A percentile compares a stretch with the other conserved stretches of the same genome.
These are phyloP conservation scores for Neoitamus cyanurus DNA, from an alignment of 2,888 invertebrate species.

Conservation along the genomic window DNA sequence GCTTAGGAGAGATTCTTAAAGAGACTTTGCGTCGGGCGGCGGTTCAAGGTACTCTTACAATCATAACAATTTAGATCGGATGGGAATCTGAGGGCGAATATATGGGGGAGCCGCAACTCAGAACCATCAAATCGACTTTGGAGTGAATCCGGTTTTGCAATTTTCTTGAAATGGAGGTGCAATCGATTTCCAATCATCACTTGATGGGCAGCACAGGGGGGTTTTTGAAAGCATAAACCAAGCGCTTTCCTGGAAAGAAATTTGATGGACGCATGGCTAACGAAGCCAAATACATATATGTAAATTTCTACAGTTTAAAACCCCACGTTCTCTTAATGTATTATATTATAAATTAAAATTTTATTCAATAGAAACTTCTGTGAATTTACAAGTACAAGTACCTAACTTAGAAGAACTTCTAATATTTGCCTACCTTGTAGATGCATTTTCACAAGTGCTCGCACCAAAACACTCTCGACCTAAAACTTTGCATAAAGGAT, in stretches of 20 bases:
- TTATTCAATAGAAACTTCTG: no score
- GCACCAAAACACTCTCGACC: no score
- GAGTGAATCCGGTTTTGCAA: neutral
- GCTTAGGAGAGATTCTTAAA: neutral
- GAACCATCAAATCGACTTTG: neutral
- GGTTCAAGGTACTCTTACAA: neutral
- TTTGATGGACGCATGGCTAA: no score
- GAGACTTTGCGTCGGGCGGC: neutral
- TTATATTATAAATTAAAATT: no score
- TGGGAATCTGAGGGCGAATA: neutral
- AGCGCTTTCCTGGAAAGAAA: neutral
- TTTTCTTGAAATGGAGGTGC: neutral
- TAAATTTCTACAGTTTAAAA: no score
- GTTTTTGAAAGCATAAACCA: neutral
- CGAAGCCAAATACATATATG: no score
- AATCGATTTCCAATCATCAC: neutral
- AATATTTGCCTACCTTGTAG: no score
- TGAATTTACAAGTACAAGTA: no score
- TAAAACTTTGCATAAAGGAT: no score
- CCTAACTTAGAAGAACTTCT: no score
- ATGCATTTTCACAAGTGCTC: no score
- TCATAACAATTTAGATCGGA: neutral
- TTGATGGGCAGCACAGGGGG: neutral
- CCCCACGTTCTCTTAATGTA: no score
- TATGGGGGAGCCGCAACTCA: neutral